Evolutionary conservation across 2,797 vertebrate genomes (phyloP).

Genomic region (Cuniculus paca): DNA sequence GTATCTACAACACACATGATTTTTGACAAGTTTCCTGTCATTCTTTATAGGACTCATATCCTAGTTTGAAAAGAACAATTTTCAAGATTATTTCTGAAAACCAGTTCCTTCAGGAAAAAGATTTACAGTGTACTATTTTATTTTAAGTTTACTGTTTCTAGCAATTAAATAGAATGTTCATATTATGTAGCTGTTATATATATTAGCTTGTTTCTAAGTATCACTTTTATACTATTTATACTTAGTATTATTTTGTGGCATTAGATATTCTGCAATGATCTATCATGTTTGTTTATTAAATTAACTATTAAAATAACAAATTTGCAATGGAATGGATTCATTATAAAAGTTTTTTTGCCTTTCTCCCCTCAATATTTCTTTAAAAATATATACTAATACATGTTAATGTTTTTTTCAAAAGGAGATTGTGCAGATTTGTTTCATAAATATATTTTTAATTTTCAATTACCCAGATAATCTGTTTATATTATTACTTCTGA

Average conservation of each 20-base stretch:
- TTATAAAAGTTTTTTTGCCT: not conserved
- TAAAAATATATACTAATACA: not conserved
- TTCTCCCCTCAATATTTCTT: not conserved
- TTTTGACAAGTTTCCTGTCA: slow-evolving; percentile 5
- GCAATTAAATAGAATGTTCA: not conserved
- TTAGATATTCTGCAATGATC: not conserved
- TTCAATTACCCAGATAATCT: not conserved
- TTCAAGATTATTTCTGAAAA: slow-evolving; percentile 57
- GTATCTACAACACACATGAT: slow-evolving; percentile 12
- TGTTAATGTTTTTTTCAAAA: not conserved
- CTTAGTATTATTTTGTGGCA: not conserved
- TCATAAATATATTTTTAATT: not conserved
- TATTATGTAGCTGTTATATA: not conserved
- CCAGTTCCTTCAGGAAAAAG: slow-evolving; percentile 24
- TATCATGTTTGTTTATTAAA: not conserved
- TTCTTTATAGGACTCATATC: not conserved
- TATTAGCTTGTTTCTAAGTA: not conserved
- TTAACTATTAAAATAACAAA: not conserved
- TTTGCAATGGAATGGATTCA: not conserved
- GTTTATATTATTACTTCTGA: not conserved
- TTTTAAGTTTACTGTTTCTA: not conserved
- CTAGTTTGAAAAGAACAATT: slow-evolving; percentile 16
- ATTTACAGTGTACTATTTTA: not conserved
- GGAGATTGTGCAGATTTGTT: not conserved
- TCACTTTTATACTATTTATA: not conserved